phyloP scores from a whole-genome alignment of 1,140 invertebrate genomes.

The Metopolophium dirhodum region DNA sequence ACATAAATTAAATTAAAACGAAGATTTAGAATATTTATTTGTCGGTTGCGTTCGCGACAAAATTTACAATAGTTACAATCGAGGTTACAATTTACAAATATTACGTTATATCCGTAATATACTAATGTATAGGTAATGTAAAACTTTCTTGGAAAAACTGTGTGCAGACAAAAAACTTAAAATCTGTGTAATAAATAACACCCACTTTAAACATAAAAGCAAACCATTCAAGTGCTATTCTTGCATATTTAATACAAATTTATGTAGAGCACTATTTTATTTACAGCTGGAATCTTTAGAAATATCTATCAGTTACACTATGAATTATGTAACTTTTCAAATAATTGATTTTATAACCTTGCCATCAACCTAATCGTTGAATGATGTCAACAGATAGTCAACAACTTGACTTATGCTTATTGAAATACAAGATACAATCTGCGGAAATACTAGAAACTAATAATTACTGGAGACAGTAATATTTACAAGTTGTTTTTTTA shows the following conservation, averaged over 20 bases:
- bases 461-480: neutral
- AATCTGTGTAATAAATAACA: neutral
- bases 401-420: neutral
- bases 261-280: neutral
- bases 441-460: neutral
- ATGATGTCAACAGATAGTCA: neutral
- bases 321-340: neutral
- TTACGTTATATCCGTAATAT: too few relatives aligned
- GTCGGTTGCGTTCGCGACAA: neutral
- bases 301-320: neutral
- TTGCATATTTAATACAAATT: conserved; percentile 3
- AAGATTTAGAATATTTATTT: neutral
- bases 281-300: neutral
- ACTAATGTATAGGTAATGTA: neutral
- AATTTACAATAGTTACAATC: too few relatives aligned
- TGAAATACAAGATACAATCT: neutral
- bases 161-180: neutral
- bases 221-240: neutral
- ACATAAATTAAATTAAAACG: neutral
- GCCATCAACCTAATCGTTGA: conserved; percentile 42
- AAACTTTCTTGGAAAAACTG: neutral
- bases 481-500: neutral
- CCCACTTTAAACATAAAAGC: conserved; percentile 12
- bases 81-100: too few relatives aligned
- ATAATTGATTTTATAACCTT: conserved; percentile 43